Evolutionary conservation across 2,888 invertebrate genomes (phyloP), one percentile per base, ranked within the genome.

Genomic region (Tachina grossa): DNA sequence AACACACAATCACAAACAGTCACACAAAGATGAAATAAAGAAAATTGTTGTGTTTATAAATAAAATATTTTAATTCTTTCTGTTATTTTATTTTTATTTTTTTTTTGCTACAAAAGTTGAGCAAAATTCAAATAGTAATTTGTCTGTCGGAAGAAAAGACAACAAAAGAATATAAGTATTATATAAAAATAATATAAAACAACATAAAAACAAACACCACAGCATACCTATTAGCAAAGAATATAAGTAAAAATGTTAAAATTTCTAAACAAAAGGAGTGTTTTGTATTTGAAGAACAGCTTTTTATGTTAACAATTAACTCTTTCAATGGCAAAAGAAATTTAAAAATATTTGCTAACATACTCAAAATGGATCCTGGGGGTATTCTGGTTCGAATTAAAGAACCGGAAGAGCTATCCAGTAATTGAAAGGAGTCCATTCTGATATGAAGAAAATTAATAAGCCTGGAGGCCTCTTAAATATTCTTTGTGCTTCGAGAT

Each of bases 51-150:
- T 41, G 19, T 77, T 76, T 59, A 63, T 65, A 89, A 89, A 90
- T 88, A 88, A 88, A 88, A 90, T 90, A 90, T 90, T 90, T 89
- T 89, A 89, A 89, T 90, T 90, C 88, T 86, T 87, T 87, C 9
- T 59, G 1, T 31, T 45, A n/a, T 88, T 88, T 89, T 89, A 88
- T 87, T 88, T 89, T 22, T 22, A 89, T 89, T 87, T 87, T 88
- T 31, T 31, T 5, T 31, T 31, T 31, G 5, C 6, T n/a, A 9
- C 14, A 65, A 69, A 76, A 82, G 61, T 82, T 76, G 13, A 49
- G 84, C 55, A 49, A 69, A 77, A 89, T 88, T 87, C 88, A 87
- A 87, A 88, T 89, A 88, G 89, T 89, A 90, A 90, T 89, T 90
- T 89, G 88, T 89, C 41, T 31, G 14, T 43, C 57, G 31, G 69